These are phyloP conservation scores for Leptestheria dahalacensis DNA, from an alignment of 1,140 invertebrate species.

Conservation along the genomic window DNA sequence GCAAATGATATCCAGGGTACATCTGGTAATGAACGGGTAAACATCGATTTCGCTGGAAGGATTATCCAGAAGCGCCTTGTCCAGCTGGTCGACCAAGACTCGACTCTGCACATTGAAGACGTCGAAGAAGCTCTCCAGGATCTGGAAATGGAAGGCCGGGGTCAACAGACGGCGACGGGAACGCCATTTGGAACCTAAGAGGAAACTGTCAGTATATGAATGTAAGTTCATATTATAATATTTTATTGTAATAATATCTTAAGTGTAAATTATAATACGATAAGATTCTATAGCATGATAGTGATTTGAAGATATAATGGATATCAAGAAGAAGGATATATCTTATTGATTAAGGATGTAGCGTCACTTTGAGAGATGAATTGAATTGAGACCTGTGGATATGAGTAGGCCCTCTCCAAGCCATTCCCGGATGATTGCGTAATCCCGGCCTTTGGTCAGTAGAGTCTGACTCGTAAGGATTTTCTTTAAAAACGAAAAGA, in stretches of 20 bases:
- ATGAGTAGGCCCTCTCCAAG: slow-evolving; percentile 33
- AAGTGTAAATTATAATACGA: neutral
- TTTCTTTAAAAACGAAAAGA: slow-evolving; percentile 35
- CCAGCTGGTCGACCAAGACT: slow-evolving; percentile 46
- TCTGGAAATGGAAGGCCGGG: slow-evolving; percentile 47
- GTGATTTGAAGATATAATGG: slow-evolving; percentile 51
- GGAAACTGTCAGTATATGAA: slow-evolving; percentile 22
- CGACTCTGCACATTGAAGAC: slow-evolving; percentile 52
- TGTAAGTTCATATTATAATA: neutral
- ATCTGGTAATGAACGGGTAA: slow-evolving; percentile 34
- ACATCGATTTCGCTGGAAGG: slow-evolving; percentile 31
- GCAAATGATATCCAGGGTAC: slow-evolving; percentile 54
- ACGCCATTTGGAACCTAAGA: slow-evolving; percentile 39
- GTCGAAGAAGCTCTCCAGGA: slow-evolving; percentile 40
- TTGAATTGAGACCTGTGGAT: slow-evolving; percentile 21
- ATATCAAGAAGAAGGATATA: slow-evolving; percentile 48
- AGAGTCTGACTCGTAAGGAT: neutral
- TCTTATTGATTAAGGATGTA: slow-evolving; percentile 55
- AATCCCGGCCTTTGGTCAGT: slow-evolving; percentile 32
- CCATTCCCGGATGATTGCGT: slow-evolving; percentile 35
- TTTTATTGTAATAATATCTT: neutral
- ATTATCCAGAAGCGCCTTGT: slow-evolving; percentile 30
- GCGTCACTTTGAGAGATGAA: slow-evolving; percentile 40
- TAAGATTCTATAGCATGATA: neutral
- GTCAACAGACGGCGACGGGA: slow-evolving; percentile 39